Percentiles rank a stretch among this genome's conserved stretches.
Evolutionary conservation across 2,113 vertebrate species (phyloP).

Genomic region (Phyllostomus discolor): DNA sequence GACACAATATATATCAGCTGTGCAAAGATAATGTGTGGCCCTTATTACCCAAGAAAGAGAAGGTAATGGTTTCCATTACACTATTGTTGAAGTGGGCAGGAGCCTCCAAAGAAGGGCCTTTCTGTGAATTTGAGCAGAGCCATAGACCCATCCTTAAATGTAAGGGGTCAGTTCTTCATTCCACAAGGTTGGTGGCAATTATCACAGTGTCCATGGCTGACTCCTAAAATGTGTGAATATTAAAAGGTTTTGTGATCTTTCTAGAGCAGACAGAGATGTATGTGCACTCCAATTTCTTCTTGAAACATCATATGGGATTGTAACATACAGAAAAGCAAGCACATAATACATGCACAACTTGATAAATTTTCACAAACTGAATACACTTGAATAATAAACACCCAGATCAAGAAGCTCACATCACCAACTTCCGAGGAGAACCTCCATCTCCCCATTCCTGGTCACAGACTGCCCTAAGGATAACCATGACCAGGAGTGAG

Average conservation of each 20-base stretch:
- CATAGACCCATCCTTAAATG: not conserved
- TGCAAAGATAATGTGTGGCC: not conserved
- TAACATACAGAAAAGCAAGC: not conserved
- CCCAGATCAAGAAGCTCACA: not conserved
- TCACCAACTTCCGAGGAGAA: not conserved
- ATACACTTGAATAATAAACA: not conserved
- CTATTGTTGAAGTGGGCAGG: slow-evolving; percentile 47
- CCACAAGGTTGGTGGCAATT: not conserved
- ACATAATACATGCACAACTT: rapidly evolving
- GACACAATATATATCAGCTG: not conserved
- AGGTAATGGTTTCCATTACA: slow-evolving; percentile 4
- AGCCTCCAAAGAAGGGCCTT: not conserved
- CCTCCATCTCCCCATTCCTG: not conserved
- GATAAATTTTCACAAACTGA: not conserved
- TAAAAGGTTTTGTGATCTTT: not conserved
- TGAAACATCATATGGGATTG: not conserved
- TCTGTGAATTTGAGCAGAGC: slow-evolving; percentile 52
- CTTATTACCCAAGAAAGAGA: not conserved
- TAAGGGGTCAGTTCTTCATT: not conserved
- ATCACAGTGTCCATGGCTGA: not conserved
- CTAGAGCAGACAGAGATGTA: not conserved
- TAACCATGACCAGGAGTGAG: not conserved
- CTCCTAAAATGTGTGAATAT: not conserved
- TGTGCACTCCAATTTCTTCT: not conserved
- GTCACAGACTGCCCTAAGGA: not conserved